Conservation (phyloP, 2,888 invertebrate species). For the Mycalesis mineus region DNA sequence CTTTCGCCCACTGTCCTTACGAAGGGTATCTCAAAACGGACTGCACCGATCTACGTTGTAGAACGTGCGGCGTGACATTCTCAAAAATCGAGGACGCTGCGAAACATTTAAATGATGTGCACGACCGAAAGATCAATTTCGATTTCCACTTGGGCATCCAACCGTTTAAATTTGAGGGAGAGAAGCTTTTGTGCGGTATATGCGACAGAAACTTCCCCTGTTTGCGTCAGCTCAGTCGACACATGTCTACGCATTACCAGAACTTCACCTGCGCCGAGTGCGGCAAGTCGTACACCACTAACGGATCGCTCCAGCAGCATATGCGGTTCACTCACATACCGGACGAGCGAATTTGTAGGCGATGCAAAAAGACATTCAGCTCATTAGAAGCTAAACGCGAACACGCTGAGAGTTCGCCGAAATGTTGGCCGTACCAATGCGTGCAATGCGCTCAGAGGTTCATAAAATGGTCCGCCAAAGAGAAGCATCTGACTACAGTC, state of each 20-base stretch:
- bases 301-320: constrained; percentile 37
- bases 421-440: constrained; percentile 44
- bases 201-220: constrained; percentile 42
- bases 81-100: constrained; percentile 36
- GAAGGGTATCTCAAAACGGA: constrained; percentile 42
- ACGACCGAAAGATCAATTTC: constrained; percentile 37
- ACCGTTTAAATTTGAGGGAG: constrained; percentile 42
- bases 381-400: constrained; percentile 37
- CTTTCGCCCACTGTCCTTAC: constrained; percentile 34
- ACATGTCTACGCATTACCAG: constrained; percentile 43
- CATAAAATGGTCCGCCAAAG: constrained; percentile 38
- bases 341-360: constrained; percentile 36
- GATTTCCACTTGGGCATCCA: constrained; percentile 40
- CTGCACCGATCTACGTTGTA: constrained; percentile 44
- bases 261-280: constrained; percentile 47
- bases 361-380: constrained; percentile 40
- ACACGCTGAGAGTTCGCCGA: constrained; percentile 35
- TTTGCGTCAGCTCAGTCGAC: constrained; percentile 42
- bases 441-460: constrained; percentile 41
- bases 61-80: constrained; percentile 36
- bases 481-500: constrained; percentile 37
- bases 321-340: constrained; percentile 36
- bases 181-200: constrained; percentile 37
- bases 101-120: constrained; percentile 39
- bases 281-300: constrained; percentile 43